A percentile compares a stretch with the other conserved stretches of the same genome.
Conservation (phyloP, 2,888 invertebrate species). For the Caradrina clavipalpis region DNA sequence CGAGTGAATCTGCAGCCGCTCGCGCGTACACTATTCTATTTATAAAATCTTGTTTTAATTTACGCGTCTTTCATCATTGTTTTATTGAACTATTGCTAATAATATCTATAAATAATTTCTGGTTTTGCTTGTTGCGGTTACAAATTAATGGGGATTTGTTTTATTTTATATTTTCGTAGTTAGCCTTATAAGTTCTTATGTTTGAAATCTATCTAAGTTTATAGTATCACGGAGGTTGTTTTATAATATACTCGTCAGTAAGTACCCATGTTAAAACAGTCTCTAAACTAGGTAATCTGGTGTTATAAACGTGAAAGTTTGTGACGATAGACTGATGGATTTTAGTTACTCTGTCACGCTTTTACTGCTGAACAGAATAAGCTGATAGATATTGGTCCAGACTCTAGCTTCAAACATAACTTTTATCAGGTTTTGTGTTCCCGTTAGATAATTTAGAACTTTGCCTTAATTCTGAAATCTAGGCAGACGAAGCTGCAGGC, state of each 20-base stretch:
- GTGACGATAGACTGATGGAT: too few relatives aligned
- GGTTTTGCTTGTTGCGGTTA: background rate
- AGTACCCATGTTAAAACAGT: conserved; percentile 3
- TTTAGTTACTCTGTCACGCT: too few relatives aligned
- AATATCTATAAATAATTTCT: background rate
- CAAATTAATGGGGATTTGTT: background rate
- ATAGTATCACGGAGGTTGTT: background rate
- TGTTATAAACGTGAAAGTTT: too few relatives aligned
- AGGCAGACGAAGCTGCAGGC: conserved; percentile 5
- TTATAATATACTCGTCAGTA: conserved; percentile 2
- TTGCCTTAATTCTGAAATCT: too few relatives aligned
- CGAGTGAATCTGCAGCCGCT: conserved; percentile 44
- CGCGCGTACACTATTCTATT: conserved; percentile 37
- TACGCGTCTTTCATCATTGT: background rate
- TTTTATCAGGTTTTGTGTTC: too few relatives aligned
- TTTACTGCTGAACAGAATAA: too few relatives aligned
- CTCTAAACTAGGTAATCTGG: conserved; percentile 7
- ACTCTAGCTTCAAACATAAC: too few relatives aligned
- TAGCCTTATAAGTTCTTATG: too few relatives aligned
- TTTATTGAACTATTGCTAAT: background rate
- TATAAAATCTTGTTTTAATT: conserved; percentile 25
- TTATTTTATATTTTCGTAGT: background rate
- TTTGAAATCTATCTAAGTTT: too few relatives aligned
- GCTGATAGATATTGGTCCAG: too few relatives aligned
- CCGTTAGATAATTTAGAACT: too few relatives aligned